These are phyloP conservation scores for Phrynocephalus versicolor DNA, from an alignment of 2,113 vertebrate genomes.

Conservation along the genomic window DNA sequence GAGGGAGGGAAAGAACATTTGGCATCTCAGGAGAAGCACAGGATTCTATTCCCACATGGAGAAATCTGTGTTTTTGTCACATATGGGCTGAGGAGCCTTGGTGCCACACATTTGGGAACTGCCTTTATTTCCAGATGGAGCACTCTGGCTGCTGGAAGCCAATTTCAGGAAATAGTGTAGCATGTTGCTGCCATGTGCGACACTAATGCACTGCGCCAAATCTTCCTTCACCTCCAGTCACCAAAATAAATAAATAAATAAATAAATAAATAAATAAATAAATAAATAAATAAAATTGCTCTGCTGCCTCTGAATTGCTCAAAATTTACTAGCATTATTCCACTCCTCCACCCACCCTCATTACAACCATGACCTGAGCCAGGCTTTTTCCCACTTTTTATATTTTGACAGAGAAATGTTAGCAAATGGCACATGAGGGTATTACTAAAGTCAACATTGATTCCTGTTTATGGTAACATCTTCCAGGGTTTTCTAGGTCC, in stretches of 20 bases:
- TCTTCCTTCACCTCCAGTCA: constrained; percentile 7
- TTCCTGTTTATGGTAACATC: too few relatives aligned
- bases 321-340: neutral
- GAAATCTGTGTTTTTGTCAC: neutral
- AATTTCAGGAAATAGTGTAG: constrained; percentile 3
- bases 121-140: constrained; percentile 42
- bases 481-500: too few relatives aligned
- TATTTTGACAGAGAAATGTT: neutral
- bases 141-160: constrained; percentile 12
- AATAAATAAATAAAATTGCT: neutral
- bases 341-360: neutral
- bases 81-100: neutral
- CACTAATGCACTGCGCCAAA: constrained; percentile 24
- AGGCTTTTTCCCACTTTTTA: neutral
- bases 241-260: neutral
- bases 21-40: neutral
- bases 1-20: neutral
- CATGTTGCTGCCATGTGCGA: constrained; percentile 10
- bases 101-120: neutral
- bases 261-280: too few relatives aligned
- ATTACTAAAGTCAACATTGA: neutral
- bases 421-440: neutral
- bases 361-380: neutral
- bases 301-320: constrained; percentile 25
- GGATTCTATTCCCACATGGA: constrained; percentile 9